A percentile compares a stretch with the other conserved stretches of the same genome.
Conservation (phyloP, 2,888 invertebrate species). For the Eristalis arbustorum region DNA sequence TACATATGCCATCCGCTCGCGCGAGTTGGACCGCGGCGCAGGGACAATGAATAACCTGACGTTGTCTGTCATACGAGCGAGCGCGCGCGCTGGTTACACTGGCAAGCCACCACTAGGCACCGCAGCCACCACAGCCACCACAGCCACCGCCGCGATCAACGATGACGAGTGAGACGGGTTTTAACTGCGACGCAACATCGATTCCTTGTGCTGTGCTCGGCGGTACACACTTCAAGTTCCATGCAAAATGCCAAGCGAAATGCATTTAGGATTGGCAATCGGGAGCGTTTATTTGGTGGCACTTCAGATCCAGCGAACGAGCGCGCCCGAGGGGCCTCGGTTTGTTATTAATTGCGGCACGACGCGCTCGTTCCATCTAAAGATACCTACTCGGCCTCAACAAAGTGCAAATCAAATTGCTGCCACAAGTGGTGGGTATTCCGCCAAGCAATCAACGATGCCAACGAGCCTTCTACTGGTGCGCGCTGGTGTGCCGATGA, state of each 20-base stretch:
- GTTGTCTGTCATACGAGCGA: constrained; percentile 52
- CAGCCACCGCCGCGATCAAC: neutral
- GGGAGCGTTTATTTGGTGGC: constrained; percentile 68
- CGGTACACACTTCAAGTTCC: neutral
- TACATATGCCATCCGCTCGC: constrained; percentile 57
- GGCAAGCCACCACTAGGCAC: constrained; percentile 14
- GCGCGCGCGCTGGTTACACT: neutral
- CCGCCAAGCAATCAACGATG: constrained; percentile 53
- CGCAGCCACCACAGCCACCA: constrained; percentile 41
- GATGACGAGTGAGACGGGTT: constrained; percentile 62
- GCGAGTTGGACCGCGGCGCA: constrained; percentile 32
- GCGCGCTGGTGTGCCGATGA: neutral
- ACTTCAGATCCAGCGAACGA: constrained; percentile 6
- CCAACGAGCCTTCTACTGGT: constrained; percentile 15
- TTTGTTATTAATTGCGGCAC: constrained; percentile 56
- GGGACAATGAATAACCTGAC: constrained; percentile 67
- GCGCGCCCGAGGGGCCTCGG: constrained; percentile 42
- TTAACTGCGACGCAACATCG: constrained; percentile 60
- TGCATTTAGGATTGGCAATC: constrained; percentile 38
- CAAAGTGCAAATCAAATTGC: constrained; percentile 68
- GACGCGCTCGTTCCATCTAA: constrained; percentile 28
- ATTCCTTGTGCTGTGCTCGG: neutral
- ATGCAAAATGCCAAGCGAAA: constrained; percentile 32
- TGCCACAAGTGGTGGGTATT: constrained; percentile 52
- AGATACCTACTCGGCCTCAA: constrained; percentile 57